phyloP scores from a whole-genome alignment of 2,888 invertebrate species.

The Leucania comma region DNA sequence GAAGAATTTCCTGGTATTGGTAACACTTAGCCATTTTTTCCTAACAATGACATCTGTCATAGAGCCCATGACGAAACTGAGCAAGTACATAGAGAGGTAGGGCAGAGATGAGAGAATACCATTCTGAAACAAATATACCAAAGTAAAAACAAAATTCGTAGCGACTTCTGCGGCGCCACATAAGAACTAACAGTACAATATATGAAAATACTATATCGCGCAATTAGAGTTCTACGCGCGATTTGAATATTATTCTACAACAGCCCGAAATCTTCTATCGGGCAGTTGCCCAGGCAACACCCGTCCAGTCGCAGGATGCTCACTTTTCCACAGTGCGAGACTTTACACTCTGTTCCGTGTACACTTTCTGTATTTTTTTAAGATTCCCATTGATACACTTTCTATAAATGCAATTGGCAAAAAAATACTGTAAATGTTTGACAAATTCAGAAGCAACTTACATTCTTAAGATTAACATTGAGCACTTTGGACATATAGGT shows the following conservation, averaged over 20 bases:
- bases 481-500: constrained; percentile 92
- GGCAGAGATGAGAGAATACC: constrained; percentile 93
- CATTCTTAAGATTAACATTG: constrained; percentile 90
- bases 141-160: not conserved
- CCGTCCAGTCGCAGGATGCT: no score
- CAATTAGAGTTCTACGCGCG: no score
- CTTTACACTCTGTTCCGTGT: no score
- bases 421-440: not conserved
- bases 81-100: constrained; percentile 93
- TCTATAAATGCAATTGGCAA: not conserved
- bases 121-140: constrained; percentile 86
- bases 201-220: no score
- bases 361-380: no score
- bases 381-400: no score
- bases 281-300: no score
- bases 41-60: constrained; percentile 91
- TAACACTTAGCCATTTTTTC: constrained; percentile 87
- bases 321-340: no score
- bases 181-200: no score
- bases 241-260: no score
- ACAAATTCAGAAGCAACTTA: constrained; percentile 69
- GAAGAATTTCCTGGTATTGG: constrained; percentile 92
- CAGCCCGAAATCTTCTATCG: no score
- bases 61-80: constrained; percentile 93
- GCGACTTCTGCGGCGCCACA: no score